Evolutionary conservation across 2,888 invertebrate species (phyloP).

Genomic region (Tortrix viridana): DNA sequence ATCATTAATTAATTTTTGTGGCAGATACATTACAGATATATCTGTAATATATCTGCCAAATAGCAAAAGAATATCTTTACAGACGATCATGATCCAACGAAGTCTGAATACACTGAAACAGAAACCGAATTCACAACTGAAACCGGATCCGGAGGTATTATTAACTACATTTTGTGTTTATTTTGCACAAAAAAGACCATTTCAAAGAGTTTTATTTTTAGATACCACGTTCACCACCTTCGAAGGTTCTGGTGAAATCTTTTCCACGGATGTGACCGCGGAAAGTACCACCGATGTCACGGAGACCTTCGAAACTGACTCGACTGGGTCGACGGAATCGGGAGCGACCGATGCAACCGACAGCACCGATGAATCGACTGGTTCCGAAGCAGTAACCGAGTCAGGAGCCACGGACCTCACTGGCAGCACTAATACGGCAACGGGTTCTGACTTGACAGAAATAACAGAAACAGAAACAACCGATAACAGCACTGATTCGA

Average conservation of each 20-base stretch:
- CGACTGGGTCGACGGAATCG: conserved; percentile 12
- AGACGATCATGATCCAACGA: not conserved
- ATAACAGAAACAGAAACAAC: not conserved
- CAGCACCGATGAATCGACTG: conserved; percentile 9
- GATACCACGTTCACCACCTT: no score
- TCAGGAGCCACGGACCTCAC: conserved; percentile 8
- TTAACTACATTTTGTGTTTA: not conserved
- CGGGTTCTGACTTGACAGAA: not conserved
- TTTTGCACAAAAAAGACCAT: no score
- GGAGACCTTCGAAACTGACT: conserved; percentile 15
- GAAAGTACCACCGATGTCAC: conserved; percentile 10
- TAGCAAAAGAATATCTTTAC: not conserved
- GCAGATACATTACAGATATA: no score
- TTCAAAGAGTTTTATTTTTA: no score
- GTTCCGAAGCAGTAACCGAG: conserved; percentile 7
- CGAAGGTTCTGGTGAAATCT: conserved; percentile 21
- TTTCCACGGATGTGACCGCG: conserved; percentile 23
- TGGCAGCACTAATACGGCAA: not conserved
- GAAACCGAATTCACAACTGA: conserved; percentile 48
- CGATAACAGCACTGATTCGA: not conserved
- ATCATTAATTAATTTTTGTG: no score
- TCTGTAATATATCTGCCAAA: not conserved
- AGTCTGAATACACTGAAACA: conserved; percentile 43
- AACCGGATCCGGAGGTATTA: conserved; percentile 52
- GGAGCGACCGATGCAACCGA: conserved; percentile 7